Percentiles rank a stretch among this genome's conserved stretches.
phyloP scores from a whole-genome alignment of 1,140 invertebrate genomes.

The Panulirus ornatus region DNA sequence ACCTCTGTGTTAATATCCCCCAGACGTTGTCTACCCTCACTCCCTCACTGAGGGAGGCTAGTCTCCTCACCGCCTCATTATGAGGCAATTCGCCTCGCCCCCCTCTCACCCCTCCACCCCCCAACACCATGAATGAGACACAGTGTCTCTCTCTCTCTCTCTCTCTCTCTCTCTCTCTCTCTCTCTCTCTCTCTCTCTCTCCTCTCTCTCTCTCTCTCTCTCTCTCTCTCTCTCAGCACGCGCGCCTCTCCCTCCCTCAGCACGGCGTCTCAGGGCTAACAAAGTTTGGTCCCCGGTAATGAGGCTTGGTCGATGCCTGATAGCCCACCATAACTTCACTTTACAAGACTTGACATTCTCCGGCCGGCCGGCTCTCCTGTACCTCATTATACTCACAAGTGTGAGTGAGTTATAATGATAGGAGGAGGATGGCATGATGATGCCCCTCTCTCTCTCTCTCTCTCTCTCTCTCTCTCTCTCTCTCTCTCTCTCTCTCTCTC shows the following conservation, averaged over 20 bases:
- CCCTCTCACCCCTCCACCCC: not conserved
- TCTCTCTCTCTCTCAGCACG: not conserved
- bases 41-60: not conserved
- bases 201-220: not conserved
- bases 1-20: not conserved
- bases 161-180: not conserved
- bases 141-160: not conserved
- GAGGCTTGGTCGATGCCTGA: not conserved
- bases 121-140: not conserved
- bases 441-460: no score
- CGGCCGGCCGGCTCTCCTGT: not conserved
- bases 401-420: no score
- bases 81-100: not conserved
- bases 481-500: no score
- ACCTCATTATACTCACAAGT: not conserved
- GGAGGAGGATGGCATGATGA: no score
- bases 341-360: not conserved
- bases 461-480: no score
- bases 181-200: not conserved
- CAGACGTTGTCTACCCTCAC: no score
- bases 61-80: no score
- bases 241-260: not conserved
- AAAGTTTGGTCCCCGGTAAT: not conserved
- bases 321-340: not conserved
- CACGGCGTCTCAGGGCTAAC: not conserved